phyloP scores from a whole-genome alignment of 1,140 invertebrate species.

The Heliconius eleuchia region DNA sequence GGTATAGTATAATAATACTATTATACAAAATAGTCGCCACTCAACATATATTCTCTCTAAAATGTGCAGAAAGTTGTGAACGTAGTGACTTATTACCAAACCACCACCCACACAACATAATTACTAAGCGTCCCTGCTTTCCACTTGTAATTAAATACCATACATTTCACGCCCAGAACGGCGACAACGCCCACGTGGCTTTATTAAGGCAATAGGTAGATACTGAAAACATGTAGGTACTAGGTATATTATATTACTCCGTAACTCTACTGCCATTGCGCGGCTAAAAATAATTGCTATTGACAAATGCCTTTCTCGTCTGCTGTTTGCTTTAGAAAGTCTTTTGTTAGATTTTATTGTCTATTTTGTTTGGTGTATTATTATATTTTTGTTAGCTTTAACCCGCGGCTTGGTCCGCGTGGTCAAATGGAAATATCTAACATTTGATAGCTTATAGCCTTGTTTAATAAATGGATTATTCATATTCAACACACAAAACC shows the following conservation, averaged over 20 bases:
- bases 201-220: conserved; percentile 15
- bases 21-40: too few species aligned
- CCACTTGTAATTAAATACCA: conserved; percentile 1
- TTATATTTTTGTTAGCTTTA: neutral
- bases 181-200: conserved; percentile 3
- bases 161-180: neutral
- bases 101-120: neutral
- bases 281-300: conserved; percentile 1
- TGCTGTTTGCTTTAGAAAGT: conserved; percentile 17
- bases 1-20: too few species aligned
- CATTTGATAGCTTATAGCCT: too few species aligned
- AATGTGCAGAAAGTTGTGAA: neutral
- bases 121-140: conserved; percentile 15
- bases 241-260: neutral
- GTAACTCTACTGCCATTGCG: neutral
- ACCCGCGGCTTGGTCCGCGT: too few species aligned
- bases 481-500: too few species aligned
- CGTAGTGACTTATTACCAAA: neutral
- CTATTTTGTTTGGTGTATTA: neutral
- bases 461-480: too few species aligned
- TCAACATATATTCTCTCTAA: too few species aligned
- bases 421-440: too few species aligned
- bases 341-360: neutral
- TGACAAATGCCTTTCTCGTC: conserved; percentile 9
- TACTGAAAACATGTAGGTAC: neutral